Evolutionary conservation across 2,888 invertebrate genomes (phyloP), one percentile per base, ranked within the genome.

Genomic region (Adelphocoris suturalis): DNA sequence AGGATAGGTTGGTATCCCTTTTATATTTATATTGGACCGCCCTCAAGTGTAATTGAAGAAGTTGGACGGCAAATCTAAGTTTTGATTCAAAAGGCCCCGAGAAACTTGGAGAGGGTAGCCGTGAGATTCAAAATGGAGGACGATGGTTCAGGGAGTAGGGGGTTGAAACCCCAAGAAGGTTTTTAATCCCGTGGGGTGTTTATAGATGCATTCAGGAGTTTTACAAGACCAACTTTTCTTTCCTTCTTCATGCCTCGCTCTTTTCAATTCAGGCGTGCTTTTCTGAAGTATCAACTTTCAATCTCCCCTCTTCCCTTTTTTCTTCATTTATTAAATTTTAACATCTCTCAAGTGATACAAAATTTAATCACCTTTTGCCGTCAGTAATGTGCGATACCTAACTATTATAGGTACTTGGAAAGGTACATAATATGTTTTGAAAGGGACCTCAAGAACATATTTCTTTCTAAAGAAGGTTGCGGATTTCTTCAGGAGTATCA

Each of bases 161-260:
- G 78, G 78, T 46, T 9, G 28, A 78, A 78, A 0, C 47, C 78
- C 46, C 78, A 37, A 37, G 46, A 46, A 78, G 27, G 68, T 19
- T 68, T 68, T 19, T 27, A 27, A 78, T 46, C 46, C 28, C 78
- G 46, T 9, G 37, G 78, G 78, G 78, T 78, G 78, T 78, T 46
- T 78, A 78, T 46, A 46, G 78, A 78, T 78, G 78, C 78, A 78
- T 78, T 78, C 37, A 78, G 78, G 47, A 78, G 78, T 78, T 68
- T 78, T 78, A 78, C 78, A 28, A 27, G 23, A 78, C 78, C 78
- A 78, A 78, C 78, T 68, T 68, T 68, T 9, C 27, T 23, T 68
- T 19, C 68, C 68, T 68, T 27, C 13, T 23, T 9, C 68, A 19
- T 23, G 68, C 61, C 7, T 12, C 23, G 23, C 12, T 13, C 68